Conservation (phyloP, 2,888 invertebrate genomes). For the Oxycera nigricornis region DNA sequence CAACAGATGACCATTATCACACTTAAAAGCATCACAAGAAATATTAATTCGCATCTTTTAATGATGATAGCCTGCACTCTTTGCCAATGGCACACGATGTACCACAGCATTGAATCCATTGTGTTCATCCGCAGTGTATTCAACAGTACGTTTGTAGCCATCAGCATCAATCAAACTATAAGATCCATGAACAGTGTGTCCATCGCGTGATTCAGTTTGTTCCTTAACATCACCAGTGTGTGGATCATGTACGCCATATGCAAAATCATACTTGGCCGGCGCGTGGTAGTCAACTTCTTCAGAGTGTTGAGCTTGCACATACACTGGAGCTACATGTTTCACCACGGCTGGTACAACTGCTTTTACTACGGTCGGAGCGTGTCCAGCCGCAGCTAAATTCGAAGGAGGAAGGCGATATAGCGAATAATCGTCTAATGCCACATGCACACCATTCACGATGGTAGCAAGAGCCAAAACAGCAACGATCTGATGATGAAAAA, state of each 20-base stretch:
- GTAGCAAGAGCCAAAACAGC: constrained; percentile 38
- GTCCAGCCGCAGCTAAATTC: neutral
- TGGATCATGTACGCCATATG: constrained; percentile 63
- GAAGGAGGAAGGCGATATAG: constrained; percentile 20
- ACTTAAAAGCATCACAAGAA: constrained; percentile 2
- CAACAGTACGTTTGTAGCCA: constrained; percentile 65
- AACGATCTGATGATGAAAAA: constrained; percentile 30
- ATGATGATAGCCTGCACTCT: constrained; percentile 25
- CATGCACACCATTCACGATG: constrained; percentile 28
- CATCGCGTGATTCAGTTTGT: constrained; percentile 64
- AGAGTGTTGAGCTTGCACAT: neutral
- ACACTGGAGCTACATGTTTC: neutral
- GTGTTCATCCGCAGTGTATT: constrained; percentile 65
- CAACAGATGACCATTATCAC: constrained; percentile 13
- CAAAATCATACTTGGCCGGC: constrained; percentile 62
- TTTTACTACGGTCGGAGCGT: neutral
- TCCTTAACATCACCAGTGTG: constrained; percentile 65
- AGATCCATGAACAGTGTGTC: constrained; percentile 64
- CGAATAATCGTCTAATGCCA: constrained; percentile 29
- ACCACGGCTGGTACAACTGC: neutral
- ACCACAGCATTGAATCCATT: constrained; percentile 67
- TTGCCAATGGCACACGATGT: constrained; percentile 61
- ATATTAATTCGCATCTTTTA: neutral
- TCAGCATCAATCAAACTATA: constrained; percentile 66
- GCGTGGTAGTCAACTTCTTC: constrained; percentile 47